Evolutionary conservation across 2,113 vertebrate genomes (phyloP), one percentile per base, ranked within the genome.

Genomic region (Melanotaenia duboulayi): DNA sequence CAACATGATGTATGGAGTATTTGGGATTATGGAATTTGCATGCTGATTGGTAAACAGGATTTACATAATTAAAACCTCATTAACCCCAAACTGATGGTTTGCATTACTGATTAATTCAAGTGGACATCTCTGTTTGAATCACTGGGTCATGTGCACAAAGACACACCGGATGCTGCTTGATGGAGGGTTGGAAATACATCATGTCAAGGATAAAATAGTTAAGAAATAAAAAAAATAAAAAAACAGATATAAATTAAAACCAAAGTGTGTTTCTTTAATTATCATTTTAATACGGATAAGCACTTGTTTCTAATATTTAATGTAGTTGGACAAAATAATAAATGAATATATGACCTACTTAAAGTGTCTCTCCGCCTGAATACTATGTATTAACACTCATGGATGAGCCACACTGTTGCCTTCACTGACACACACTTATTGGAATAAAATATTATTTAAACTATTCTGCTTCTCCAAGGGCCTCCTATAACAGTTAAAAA

Each of bases 1-100:
- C 11, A 16, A 49, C 65, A 32, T 75, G 54, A 64, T 79, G 55
- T 58, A 67, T 81, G 4, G 7, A 17, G 44, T 48, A 52, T 83
- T 58, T 65, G 20, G 81, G 83, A 79, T 89, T 84, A 84, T 66
- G 74, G 82, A 58, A 75, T 82, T 65, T 77, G 35, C 46, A 46
- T 37, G 8, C 32, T 75, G 57, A 83, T 62, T 83, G 69, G 75
- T 73, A 57, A 81, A 76, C 13, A 32, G 76, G 82, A 89, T 91
- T 88, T 72, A 62, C 82, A 89, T 85, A 78, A 82, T 76, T 79
- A 87, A 89, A 74, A 40, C 82, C 57, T 56, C 42, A 82, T 88
- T 89, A 88, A 89, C 82, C 83, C 65, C 52, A 64, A 86, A 84
- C 49, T 73, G 71, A 74, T 68, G 73, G 65, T 68, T 84, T 74